These are phyloP conservation scores for Molothrus ater DNA, from an alignment of 2,797 vertebrate species.

Conservation along the genomic window DNA sequence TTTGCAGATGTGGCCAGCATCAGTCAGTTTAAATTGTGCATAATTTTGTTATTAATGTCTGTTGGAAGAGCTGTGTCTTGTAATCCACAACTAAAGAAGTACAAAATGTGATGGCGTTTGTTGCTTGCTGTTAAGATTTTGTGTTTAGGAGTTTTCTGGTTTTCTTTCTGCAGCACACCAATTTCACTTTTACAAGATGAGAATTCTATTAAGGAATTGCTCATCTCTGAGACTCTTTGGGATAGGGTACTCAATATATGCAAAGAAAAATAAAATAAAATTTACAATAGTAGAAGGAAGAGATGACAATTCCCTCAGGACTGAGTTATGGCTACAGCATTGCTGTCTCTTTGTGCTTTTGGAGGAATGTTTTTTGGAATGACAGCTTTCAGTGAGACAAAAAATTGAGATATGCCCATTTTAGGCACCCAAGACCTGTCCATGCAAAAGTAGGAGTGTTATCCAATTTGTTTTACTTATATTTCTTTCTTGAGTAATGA, in stretches of 20 bases:
- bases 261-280: not conserved
- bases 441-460: not conserved
- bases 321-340: not conserved
- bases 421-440: not conserved
- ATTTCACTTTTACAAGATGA: not conserved
- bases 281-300: not conserved
- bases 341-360: not conserved
- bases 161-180: not conserved
- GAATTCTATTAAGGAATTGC: not conserved
- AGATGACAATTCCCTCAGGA: not conserved
- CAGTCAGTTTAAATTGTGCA: not conserved
- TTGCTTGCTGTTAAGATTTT: not conserved
- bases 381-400: not conserved
- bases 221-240: not conserved
- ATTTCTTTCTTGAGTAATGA: not conserved
- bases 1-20: not conserved
- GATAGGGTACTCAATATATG: not conserved
- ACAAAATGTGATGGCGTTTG: not conserved
- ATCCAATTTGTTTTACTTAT: not conserved
- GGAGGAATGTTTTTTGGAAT: not conserved
- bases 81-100: not conserved
- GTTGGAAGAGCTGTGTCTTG: not conserved
- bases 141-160: not conserved
- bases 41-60: not conserved
- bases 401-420: not conserved